These are phyloP conservation scores for Paraplagusia blochii DNA, from an alignment of 2,113 vertebrate species.

Conservation along the genomic window DNA sequence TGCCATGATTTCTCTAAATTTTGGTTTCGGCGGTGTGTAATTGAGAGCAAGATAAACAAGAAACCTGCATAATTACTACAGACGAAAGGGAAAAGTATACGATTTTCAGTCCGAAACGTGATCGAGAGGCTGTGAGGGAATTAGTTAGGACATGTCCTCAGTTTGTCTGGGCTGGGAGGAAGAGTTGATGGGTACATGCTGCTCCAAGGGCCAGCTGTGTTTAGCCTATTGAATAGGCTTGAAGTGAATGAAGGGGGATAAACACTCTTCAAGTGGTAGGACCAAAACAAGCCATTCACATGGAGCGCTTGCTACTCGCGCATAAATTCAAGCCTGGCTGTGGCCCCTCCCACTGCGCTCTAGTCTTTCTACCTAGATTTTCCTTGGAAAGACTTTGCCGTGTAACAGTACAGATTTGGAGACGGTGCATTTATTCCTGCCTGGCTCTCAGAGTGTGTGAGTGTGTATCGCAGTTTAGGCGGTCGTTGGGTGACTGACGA, in stretches of 20 bases:
- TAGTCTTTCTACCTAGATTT: slow-evolving; percentile 20
- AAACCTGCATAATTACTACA: slow-evolving; percentile 2
- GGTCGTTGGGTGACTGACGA: slow-evolving; percentile 41
- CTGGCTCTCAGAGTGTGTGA: not conserved
- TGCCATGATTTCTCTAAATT: slow-evolving; percentile 5
- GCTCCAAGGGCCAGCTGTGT: slow-evolving; percentile 70
- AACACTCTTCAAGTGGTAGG: slow-evolving; percentile 72
- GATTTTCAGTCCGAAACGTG: slow-evolving; percentile 12
- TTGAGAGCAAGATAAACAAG: slow-evolving; percentile 5
- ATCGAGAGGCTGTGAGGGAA: slow-evolving; percentile 43
- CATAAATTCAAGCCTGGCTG: slow-evolving; percentile 57
- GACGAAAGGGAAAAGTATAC: slow-evolving; percentile 14
- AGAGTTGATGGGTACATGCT: slow-evolving; percentile 66
- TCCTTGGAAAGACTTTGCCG: slow-evolving; percentile 26
- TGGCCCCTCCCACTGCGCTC: slow-evolving; percentile 46
- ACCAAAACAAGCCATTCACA: slow-evolving; percentile 74
- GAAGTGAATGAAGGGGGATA: slow-evolving; percentile 67
- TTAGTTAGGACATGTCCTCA: slow-evolving; percentile 69
- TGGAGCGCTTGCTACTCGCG: slow-evolving; percentile 57
- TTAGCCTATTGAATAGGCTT: slow-evolving; percentile 61
- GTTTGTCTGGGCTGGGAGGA: slow-evolving; percentile 45
- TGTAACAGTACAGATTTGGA: slow-evolving; percentile 7
- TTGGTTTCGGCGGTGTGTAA: not conserved
- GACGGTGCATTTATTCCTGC: slow-evolving; percentile 16
- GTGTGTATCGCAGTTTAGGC: slow-evolving; percentile 34